These are phyloP conservation scores for Tretioscincus oriximinensis DNA, from an alignment of 2,113 vertebrate genomes.

Conservation along the genomic window DNA sequence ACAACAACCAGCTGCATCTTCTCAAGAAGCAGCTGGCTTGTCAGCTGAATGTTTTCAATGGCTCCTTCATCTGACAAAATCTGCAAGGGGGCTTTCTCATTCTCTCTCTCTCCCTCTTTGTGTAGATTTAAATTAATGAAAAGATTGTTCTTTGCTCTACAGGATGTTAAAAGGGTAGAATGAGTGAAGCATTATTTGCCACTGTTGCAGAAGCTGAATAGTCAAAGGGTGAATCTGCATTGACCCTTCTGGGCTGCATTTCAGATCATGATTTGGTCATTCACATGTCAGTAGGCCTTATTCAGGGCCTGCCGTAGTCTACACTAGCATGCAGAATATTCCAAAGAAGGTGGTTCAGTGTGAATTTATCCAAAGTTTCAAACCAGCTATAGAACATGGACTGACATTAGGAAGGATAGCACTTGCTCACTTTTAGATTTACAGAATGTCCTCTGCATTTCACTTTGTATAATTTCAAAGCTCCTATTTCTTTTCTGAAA, in stretches of 20 bases:
- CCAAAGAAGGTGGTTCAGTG: no score
- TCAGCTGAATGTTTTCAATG: constrained; percentile 60
- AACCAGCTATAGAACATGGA: background rate
- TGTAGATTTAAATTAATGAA: constrained; percentile 60
- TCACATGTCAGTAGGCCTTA: no score
- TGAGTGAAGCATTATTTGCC: constrained; percentile 50
- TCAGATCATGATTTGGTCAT: no score
- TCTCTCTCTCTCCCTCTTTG: constrained; percentile 30
- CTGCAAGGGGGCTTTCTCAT: constrained; percentile 36
- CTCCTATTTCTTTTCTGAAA: background rate
- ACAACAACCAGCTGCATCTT: constrained; percentile 59
- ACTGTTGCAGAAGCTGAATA: constrained; percentile 28
- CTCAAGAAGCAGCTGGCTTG: constrained; percentile 60
- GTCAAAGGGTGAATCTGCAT: background rate
- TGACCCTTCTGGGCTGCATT: no score
- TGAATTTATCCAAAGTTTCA: background rate
- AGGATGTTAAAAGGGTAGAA: constrained; percentile 56
- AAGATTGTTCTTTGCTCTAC: constrained; percentile 58
- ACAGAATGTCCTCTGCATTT: background rate
- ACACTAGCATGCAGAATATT: no score
- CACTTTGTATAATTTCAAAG: background rate
- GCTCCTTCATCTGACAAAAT: constrained; percentile 55
- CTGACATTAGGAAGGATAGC: background rate
- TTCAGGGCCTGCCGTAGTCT: no score
- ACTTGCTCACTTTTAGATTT: no score